Conservation (phyloP, 2,888 invertebrate species). For the Conops quadrifasciatus region DNA sequence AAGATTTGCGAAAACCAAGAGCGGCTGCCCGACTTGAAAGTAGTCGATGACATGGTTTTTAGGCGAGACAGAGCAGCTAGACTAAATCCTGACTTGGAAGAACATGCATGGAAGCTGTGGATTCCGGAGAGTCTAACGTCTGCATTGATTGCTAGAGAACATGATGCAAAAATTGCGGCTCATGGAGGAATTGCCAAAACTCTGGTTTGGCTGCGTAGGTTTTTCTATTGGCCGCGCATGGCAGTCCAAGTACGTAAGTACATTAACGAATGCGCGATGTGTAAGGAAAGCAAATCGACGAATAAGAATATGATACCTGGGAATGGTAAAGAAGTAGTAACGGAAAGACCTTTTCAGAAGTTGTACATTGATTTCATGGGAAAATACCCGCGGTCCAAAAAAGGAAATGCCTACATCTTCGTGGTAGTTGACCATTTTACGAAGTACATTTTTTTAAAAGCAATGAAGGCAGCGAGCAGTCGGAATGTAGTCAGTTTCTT, state of each 20-base stretch:
- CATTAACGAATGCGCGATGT: constrained; percentile 28
- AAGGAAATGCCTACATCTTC: too few species aligned
- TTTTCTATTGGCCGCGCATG: constrained; percentile 44
- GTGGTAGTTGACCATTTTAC: too few species aligned
- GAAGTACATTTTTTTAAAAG: too few species aligned
- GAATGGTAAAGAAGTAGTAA: constrained; percentile 32
- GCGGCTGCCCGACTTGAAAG: constrained; percentile 29
- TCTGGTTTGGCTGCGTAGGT: neutral
- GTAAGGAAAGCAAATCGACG: constrained; percentile 24
- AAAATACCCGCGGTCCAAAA: too few species aligned
- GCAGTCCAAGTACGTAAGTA: constrained; percentile 32
- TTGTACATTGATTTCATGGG: too few species aligned
- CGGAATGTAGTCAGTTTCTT: constrained; percentile 34
- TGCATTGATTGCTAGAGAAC: too few species aligned
- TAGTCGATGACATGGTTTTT: constrained; percentile 12
- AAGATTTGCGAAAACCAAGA: constrained; percentile 18
- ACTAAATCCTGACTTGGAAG: neutral
- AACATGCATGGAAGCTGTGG: too few species aligned
- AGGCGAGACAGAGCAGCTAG: neutral
- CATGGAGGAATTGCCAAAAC: constrained; percentile 40
- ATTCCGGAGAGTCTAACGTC: neutral
- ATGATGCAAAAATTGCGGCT: neutral
- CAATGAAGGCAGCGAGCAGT: constrained; percentile 28
- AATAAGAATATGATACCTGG: too few species aligned
- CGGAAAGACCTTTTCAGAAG: constrained; percentile 34